Conservation (phyloP, 64 coral and sea anemone genomes). For the Montipora efflorescens region DNA sequence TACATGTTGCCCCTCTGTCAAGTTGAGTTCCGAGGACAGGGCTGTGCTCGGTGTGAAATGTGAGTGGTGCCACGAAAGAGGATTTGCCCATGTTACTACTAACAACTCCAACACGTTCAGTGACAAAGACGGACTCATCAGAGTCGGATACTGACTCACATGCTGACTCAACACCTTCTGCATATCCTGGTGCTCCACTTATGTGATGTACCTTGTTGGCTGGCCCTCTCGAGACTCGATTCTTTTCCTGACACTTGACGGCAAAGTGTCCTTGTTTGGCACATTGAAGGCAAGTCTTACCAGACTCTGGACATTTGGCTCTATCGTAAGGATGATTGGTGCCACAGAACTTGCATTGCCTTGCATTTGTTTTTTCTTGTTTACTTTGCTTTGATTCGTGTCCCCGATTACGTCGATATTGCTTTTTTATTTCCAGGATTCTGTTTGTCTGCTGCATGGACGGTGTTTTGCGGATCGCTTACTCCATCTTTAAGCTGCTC, state of each 20-base stretch:
- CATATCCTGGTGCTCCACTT: background rate
- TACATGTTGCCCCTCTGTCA: no score
- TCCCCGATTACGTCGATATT: background rate
- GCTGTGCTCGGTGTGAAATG: no score
- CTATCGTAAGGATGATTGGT: background rate
- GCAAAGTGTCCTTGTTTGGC: conserved; percentile 18
- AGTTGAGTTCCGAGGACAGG: no score
- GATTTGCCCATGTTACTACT: no score
- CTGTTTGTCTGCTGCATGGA: no score
- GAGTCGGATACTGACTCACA: no score
- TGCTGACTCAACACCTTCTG: background rate
- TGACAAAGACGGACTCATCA: no score
- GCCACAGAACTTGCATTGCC: conserved; percentile 15
- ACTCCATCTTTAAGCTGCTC: no score
- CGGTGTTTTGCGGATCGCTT: background rate
- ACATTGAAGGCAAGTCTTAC: conserved; percentile 4
- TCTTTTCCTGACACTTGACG: background rate
- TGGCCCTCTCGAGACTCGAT: background rate
- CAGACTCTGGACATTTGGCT: background rate
- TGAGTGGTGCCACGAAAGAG: no score
- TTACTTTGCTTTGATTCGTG: background rate
- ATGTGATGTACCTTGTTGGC: conserved; percentile 5
- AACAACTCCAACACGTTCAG: no score
- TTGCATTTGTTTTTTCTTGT: background rate
- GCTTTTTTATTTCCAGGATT: background rate